phyloP scores from a whole-genome alignment of 2,797 vertebrate genomes.

The Channallabes apus region DNA sequence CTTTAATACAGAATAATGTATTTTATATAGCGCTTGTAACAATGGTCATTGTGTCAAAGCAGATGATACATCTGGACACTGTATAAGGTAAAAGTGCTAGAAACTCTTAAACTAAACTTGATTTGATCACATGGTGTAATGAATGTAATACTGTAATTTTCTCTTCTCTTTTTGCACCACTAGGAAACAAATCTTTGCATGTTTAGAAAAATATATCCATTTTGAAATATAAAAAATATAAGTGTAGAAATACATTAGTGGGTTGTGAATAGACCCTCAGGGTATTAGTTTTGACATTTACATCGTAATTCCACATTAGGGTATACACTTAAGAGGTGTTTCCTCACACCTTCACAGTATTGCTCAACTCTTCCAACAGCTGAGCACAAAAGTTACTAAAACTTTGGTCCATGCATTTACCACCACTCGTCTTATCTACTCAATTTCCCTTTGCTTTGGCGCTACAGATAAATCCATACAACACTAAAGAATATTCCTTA shows the following conservation, averaged over 20 bases:
- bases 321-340: background rate
- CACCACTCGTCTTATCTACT: background rate
- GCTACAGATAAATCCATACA: background rate
- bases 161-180: background rate
- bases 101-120: background rate
- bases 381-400: background rate
- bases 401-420: background rate
- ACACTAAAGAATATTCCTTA: background rate
- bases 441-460: background rate
- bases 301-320: background rate
- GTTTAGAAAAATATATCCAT: background rate
- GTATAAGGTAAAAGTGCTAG: background rate
- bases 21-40: background rate
- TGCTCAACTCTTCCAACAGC: background rate
- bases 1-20: background rate
- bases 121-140: background rate
- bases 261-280: background rate
- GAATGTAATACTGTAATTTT: background rate
- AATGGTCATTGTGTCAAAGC: too few species aligned
- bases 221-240: background rate
- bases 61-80: background rate
- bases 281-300: background rate
- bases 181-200: background rate
- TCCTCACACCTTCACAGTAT: background rate
- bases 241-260: background rate